A percentile compares a stretch with the other conserved stretches of the same genome.
These are phyloP conservation scores for Drosophila seguyi DNA, from an alignment of 1,140 invertebrate species.

Conservation along the genomic window DNA sequence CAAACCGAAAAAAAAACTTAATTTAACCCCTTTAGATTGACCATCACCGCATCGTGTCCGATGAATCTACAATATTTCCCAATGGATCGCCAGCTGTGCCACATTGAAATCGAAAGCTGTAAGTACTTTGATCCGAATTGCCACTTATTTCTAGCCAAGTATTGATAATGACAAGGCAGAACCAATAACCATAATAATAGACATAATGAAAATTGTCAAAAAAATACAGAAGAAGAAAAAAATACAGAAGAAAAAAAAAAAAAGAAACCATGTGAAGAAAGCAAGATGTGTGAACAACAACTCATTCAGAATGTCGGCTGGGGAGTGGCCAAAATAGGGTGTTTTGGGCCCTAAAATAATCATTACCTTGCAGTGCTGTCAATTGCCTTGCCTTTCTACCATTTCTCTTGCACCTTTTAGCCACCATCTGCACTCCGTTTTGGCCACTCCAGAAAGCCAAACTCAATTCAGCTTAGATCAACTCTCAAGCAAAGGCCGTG, in stretches of 20 bases:
- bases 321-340: slow-evolving; percentile 60
- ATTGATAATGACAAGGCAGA: slow-evolving; percentile 15
- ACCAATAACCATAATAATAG: slow-evolving; percentile 28
- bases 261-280: slow-evolving; percentile 42
- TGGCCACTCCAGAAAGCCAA: slow-evolving; percentile 51
- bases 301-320: slow-evolving; percentile 77
- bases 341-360: slow-evolving; percentile 32
- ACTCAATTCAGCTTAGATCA: slow-evolving; percentile 30
- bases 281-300: slow-evolving; percentile 56
- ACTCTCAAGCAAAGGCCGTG: slow-evolving; percentile 69
- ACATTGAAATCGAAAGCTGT: slow-evolving; percentile 99
- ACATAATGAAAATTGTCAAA: slow-evolving; percentile 47
- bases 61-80: slow-evolving; percentile 99
- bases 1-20: slow-evolving; percentile 28
- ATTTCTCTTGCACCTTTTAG: slow-evolving; percentile 24
- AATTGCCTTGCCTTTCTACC: slow-evolving; percentile 24
- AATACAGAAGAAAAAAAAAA: background rate
- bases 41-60: slow-evolving; percentile 98
- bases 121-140: slow-evolving; percentile 88
- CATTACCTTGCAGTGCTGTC: slow-evolving; percentile 19
- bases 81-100: slow-evolving; percentile 98
- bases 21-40: slow-evolving; percentile 89
- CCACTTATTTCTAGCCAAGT: slow-evolving; percentile 16
- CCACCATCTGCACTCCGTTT: slow-evolving; percentile 50
- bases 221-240: background rate